Percentiles rank a stretch among this genome's conserved stretches.
Evolutionary conservation across 92 coral and sea anemone genomes (phyloP).

Genomic region (Desmophyllum pertusum): DNA sequence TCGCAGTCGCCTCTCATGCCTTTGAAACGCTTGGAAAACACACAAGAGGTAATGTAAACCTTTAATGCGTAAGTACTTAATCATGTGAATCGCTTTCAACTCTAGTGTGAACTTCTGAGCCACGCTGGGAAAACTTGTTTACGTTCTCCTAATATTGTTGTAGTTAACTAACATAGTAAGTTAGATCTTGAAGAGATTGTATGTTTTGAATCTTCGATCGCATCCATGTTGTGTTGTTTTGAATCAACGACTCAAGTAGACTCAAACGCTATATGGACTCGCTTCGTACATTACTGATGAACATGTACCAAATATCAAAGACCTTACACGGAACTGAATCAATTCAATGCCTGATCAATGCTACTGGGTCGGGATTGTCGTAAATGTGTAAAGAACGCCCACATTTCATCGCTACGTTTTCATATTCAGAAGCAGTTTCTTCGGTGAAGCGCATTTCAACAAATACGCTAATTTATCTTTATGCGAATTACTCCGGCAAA

Average conservation of each 20-base stretch:
- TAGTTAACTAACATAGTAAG: constrained; percentile 10
- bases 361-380: not conserved
- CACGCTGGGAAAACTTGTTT: constrained; percentile 18
- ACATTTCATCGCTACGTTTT: not conserved
- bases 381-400: not conserved
- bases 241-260: not conserved
- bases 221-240: not conserved
- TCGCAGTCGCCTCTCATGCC: constrained; percentile 25
- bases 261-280: not conserved
- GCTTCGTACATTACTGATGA: not conserved
- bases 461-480: constrained; percentile 12
- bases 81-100: constrained; percentile 8
- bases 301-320: not conserved
- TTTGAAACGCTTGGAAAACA: constrained; percentile 8
- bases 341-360: not conserved
- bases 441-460: constrained; percentile 1
- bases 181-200: constrained; percentile 17
- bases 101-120: not conserved
- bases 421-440: not conserved
- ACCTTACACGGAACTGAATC: not conserved
- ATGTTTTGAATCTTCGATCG: constrained; percentile 12
- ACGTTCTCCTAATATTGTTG: constrained; percentile 28
- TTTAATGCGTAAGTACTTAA: not conserved
- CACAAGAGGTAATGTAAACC: constrained; percentile 22
- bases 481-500: constrained; percentile 11